A percentile compares a stretch with the other conserved stretches of the same genome.
Conservation (phyloP, 2,888 invertebrate species). For the Marronus borbonicus region DNA sequence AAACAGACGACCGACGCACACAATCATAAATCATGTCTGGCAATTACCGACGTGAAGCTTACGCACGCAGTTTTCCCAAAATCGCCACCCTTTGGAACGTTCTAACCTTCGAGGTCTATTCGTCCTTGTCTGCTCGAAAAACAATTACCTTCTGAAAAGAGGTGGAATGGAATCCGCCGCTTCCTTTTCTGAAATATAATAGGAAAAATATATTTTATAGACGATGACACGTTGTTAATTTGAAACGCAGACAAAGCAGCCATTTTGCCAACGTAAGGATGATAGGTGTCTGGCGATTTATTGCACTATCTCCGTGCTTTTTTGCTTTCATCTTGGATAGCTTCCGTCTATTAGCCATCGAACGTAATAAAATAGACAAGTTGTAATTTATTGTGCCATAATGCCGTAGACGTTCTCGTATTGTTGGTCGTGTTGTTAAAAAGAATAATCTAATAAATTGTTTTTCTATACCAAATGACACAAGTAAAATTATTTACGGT, state of each 20-base stretch:
- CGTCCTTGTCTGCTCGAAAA: slow-evolving; percentile 14
- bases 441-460: too few species aligned
- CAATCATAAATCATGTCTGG: slow-evolving; percentile 15
- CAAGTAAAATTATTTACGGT: too few species aligned
- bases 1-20: neutral
- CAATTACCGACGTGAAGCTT: slow-evolving; percentile 15
- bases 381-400: neutral
- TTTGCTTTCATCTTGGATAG: neutral
- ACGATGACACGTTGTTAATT: slow-evolving; percentile 35
- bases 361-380: slow-evolving; percentile 3
- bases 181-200: neutral
- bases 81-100: neutral
- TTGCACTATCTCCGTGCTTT: neutral
- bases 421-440: too few species aligned
- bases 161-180: neutral
- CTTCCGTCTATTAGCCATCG: neutral
- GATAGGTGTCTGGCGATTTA: slow-evolving; percentile 23
- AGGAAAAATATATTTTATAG: slow-evolving; percentile 38
- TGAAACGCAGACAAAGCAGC: slow-evolving; percentile 8
- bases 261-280: slow-evolving; percentile 5
- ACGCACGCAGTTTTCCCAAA: slow-evolving; percentile 20
- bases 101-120: neutral
- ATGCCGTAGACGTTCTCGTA: neutral
- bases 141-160: slow-evolving; percentile 11
- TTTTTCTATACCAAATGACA: too few species aligned